A percentile compares a stretch with the other conserved stretches of the same genome.
These are phyloP conservation scores for Tuta absoluta DNA, from an alignment of 2,888 invertebrate species.

Conservation along the genomic window DNA sequence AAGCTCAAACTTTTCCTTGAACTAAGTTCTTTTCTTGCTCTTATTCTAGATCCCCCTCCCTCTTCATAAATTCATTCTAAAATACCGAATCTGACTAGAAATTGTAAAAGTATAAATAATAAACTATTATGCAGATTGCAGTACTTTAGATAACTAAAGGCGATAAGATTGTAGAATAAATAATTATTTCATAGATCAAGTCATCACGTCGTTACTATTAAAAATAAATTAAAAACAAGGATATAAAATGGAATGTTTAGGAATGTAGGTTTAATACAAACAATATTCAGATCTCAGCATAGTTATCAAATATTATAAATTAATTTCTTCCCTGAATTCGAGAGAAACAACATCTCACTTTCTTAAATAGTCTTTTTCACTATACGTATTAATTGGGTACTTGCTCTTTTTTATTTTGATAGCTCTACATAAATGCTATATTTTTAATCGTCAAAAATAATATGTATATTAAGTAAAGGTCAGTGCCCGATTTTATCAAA, in stretches of 20 bases:
- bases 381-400: too few relatives aligned
- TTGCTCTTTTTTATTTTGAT: too few relatives aligned
- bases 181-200: not conserved
- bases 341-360: not conserved
- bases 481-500: too few relatives aligned
- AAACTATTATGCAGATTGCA: not conserved
- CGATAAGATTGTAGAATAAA: not conserved
- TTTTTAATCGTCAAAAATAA: too few relatives aligned
- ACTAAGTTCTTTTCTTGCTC: not conserved
- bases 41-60: not conserved
- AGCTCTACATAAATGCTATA: too few relatives aligned
- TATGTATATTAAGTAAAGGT: too few relatives aligned
- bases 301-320: not conserved
- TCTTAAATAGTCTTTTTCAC: too few relatives aligned
- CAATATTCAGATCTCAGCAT: not conserved
- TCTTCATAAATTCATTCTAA: not conserved
- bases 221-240: not conserved
- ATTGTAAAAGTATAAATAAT: not conserved
- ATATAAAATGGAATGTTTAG: not conserved
- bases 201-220: not conserved
- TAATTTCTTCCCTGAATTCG: not conserved
- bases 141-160: not conserved
- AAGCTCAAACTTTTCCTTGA: not conserved
- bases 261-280: not conserved
- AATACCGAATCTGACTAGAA: constrained; percentile 3